Evolutionary conservation across 2,888 invertebrate species (phyloP), one percentile per base, ranked within the genome.

Genomic region (Rotaria macrura): DNA sequence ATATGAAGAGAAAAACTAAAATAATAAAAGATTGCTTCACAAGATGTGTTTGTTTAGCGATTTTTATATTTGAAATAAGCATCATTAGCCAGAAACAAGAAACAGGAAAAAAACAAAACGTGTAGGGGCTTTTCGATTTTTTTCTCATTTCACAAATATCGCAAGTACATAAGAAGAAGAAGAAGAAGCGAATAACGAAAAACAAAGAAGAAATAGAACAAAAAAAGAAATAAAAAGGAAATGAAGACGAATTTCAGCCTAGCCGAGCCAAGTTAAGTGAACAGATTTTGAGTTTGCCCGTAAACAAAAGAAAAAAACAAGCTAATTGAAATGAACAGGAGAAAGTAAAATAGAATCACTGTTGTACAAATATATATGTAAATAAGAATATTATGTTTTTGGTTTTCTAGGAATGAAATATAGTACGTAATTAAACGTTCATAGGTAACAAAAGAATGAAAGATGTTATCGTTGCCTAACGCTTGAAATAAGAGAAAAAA

Each of bases 121-220:
- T 34, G 34, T 34, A 34, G 65, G 29, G 20, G 34, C 34, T 65
- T 34, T 65, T 65, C 34, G 34, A 34, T 20, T 65, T 65, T 65
- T 65, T 65, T 65, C 65, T 65, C 65, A 65, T 65, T 65, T 65
- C 38, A 65, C 65, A 65, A 65, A 34, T 65, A 65, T 65, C 65
- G 65, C 65, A 65, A 65, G 65, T 65, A 65, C 38, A 65, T 65
- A 65, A 34, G 65, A 17, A 54, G 5, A 54, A 54, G 54, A 54
- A 54, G 25, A 54, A 54, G 54, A 54, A 54, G 54, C 23, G 38
- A 34, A 29, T 34, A 34, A 29, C 29, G 65, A 65, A 65, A 34
- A 65, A 65, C 17, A 65, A 65, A 34, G 38, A 20, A 38, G 34
- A 34, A 65, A 17, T 34, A 65, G 34, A n/a, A n/a, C 29, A 34